Base-by-base conservation (phyloP, 2,888 invertebrate genomes). In the Cryptocheilus praepositus region DNA sequence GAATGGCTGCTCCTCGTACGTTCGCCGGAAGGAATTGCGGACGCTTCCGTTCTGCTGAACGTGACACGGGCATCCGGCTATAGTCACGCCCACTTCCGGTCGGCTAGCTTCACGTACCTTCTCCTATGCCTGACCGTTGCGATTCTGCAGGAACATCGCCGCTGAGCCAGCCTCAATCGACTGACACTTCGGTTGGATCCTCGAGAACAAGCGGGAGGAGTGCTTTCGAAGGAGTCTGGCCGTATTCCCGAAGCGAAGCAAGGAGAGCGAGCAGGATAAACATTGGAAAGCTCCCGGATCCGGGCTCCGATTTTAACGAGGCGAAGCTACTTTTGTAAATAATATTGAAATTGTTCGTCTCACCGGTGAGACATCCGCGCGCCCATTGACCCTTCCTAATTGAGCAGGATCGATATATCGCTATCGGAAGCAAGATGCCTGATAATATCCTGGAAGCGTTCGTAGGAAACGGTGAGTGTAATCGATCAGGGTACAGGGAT, bases 1-100 rank as follows among this genome's bases (percentile, higher is more conserved):
- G 93, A 93, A 85, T 92, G 93, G 89, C 89, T 91, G 73, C 90
- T 93, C 74, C 87, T 93, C 70, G 93, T 93, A 36, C 90, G 92
- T 77, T 93, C 93, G 60, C 88, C 91, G 46, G 91, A 91, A 79
- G 93, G 93, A 62, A 89, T 92, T 73, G 91, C 92, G 54, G 93
- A 93, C 85, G 92, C 92, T 58, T 90, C 90, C 73, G 91, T 93
- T 82, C 89, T 90, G 80, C 90, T 93, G 75, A 93, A 93, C 86
- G 91, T 93, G 85, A 92, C 92, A 62, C 82, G 81, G 52, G 85
- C 86, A 69, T 85, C 85, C 71, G 83, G 83, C 64, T 81, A 82
- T 77, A 84, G 82, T 74, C 81, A 74, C 75, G 83, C 80, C 76
- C 74, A 81, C 71, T 72, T 77, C 73, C 83, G 77, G 45, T 80